Base-by-base conservation (phyloP, 92 coral and sea anemone species). In the Virgularia gustaviana region DNA sequence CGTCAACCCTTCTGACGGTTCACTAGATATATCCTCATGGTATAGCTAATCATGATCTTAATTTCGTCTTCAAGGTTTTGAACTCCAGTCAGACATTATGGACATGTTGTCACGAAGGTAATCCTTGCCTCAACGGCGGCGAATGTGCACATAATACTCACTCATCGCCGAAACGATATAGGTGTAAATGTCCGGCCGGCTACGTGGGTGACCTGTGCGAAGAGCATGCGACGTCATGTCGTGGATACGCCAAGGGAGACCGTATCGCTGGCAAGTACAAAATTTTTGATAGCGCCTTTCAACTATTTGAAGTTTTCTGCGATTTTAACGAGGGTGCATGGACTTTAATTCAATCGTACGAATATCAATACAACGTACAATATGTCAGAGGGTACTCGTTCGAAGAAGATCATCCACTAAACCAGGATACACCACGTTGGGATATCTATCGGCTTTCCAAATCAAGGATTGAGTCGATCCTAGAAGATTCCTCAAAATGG, bases 311-410 rank as follows among this genome's bases (percentile, higher is more conserved):
- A 3, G 85, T 81, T 16, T 75, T 73, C 81, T 81, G 85, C 35
- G 81, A 75, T 56, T 72, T 81, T 72, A 55, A 65, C 56, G 10
- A n/a, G 36, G 55, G 9, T 9, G 80, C 85, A 20, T 81, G 81
- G 85, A 74, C 85, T 3, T 36, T 75, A 9, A 49, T 81, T 8
- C 63, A 63, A 59, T 81, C 85, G 4, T 81, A 81, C 60, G 57
- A 64, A 5, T 27, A 73, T 18, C 65, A 15, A 15, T n/a, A 59
- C 6, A 59, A 31, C 2, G 19, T n/a, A n/a, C n/a, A n/a, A n/a
- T n/a, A n/a, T n/a, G n/a, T n/a, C n/a, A n/a, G n/a, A n/a, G n/a
- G n/a, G n/a, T n/a, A n/a, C n/a, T n/a, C n/a, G n/a, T n/a, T n/a
- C n/a, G n/a, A n/a, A n/a, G n/a, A n/a, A 43, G 41, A 68, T 47